Percentiles rank a stretch among this genome's conserved stretches.
Conservation (phyloP, 2,888 invertebrate species). For the Chloroclystis v-ata region DNA sequence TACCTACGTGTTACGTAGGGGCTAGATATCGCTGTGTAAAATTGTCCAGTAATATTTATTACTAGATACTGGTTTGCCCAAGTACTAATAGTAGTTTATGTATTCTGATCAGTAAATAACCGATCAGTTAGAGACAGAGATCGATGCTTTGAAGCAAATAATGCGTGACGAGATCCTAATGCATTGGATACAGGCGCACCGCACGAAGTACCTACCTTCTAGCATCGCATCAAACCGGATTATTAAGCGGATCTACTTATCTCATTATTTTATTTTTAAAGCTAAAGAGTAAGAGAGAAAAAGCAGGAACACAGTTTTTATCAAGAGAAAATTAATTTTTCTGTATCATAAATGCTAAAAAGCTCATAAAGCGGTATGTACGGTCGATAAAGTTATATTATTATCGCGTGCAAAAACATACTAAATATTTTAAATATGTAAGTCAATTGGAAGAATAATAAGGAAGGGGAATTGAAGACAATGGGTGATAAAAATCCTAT, state of each 20-base stretch:
- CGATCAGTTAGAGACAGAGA: conserved; percentile 6
- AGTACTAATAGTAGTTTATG: no score
- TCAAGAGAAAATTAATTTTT: no score
- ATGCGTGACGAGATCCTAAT: conserved; percentile 19
- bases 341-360: no score
- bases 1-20: no score
- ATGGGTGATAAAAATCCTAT: no score
- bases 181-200: conserved; percentile 24
- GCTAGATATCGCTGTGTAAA: no score
- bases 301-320: no score
- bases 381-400: not conserved
- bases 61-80: no score
- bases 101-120: not conserved
- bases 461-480: conserved; percentile 8
- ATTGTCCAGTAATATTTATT: no score
- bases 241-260: not conserved
- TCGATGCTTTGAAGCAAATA: conserved; percentile 16
- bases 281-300: no score
- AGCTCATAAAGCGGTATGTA: no score
- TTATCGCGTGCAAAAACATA: not conserved
- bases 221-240: not conserved
- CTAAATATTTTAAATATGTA: no score
- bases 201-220: conserved; percentile 9
- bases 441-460: conserved; percentile 27
- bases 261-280: not conserved